phyloP scores from a whole-genome alignment of 1,140 invertebrate genomes.

The Acromyrmex echinatior region DNA sequence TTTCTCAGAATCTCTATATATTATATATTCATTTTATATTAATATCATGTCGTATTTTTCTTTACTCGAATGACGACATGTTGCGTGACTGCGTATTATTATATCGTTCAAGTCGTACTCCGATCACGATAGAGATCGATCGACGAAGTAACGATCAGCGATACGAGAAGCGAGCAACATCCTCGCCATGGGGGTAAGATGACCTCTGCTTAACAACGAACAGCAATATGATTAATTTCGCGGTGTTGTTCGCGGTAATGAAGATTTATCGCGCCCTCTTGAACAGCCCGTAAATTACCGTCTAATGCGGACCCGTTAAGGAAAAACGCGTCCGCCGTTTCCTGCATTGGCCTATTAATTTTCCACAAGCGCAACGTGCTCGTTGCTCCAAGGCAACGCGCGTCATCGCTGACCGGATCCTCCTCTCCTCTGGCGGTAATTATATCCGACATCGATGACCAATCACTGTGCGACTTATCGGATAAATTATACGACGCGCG shows the following conservation, averaged over 20 bases:
- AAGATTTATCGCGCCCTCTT: slow-evolving; percentile 46
- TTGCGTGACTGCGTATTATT: slow-evolving; percentile 7
- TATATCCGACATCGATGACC: slow-evolving; percentile 78
- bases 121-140: background rate
- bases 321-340: slow-evolving; percentile 46
- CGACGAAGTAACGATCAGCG: slow-evolving; percentile 16
- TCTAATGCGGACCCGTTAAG: slow-evolving; percentile 40
- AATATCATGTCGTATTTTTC: slow-evolving; percentile 5
- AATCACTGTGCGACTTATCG: slow-evolving; percentile 69
- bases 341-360: slow-evolving; percentile 61
- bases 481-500: slow-evolving; percentile 64
- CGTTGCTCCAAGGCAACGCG: slow-evolving; percentile 32
- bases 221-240: slow-evolving; percentile 54
- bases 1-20: no score
- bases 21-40: no score
- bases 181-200: background rate
- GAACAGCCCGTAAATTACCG: slow-evolving; percentile 55
- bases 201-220: slow-evolving; percentile 4
- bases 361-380: slow-evolving; percentile 3
- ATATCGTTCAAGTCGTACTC: background rate
- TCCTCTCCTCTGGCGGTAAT: slow-evolving; percentile 69
- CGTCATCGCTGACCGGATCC: slow-evolving; percentile 54
- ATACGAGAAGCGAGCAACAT: slow-evolving; percentile 5
- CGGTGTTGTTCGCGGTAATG: slow-evolving; percentile 34
- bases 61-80: background rate